A percentile compares a stretch with the other conserved stretches of the same genome.
Evolutionary conservation across 2,797 vertebrate species (phyloP).

Genomic region (Rallus crepitans): DNA sequence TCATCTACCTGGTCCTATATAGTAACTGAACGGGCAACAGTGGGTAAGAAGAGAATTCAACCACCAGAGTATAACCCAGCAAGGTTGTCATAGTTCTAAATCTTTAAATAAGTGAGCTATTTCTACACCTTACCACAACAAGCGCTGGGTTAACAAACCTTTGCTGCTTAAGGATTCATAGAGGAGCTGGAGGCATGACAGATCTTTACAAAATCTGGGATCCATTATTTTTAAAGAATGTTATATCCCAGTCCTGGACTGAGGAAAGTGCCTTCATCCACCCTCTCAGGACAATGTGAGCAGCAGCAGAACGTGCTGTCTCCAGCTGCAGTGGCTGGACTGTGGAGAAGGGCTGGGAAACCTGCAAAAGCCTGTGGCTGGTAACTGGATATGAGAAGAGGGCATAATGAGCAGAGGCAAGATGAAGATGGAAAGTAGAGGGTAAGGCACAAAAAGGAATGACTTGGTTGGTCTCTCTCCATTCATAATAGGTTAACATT

Average conservation of each 20-base stretch:
- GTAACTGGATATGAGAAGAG: not conserved
- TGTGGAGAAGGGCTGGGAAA: not conserved
- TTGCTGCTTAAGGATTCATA: not conserved
- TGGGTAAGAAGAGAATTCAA: not conserved
- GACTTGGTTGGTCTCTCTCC: fast-evolving
- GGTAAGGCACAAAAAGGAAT: not conserved
- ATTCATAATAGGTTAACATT: not conserved
- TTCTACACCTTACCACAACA: not conserved
- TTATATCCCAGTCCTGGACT: not conserved
- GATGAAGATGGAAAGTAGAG: not conserved
- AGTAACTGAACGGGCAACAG: not conserved
- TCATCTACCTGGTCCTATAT: not conserved
- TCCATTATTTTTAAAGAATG: not conserved
- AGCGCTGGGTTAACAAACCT: not conserved
- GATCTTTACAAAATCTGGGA: not conserved
- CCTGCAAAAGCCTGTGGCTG: not conserved
- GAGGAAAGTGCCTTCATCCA: not conserved
- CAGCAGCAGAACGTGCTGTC: not conserved
- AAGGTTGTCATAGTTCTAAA: not conserved
- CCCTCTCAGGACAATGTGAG: fast-evolving
- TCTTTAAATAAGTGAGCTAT: not conserved
- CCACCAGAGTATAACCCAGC: not conserved
- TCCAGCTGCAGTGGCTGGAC: not conserved
- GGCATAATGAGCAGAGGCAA: not conserved
- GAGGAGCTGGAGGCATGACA: not conserved